Conservation (phyloP, 2,888 invertebrate genomes). For the Automeris io region DNA sequence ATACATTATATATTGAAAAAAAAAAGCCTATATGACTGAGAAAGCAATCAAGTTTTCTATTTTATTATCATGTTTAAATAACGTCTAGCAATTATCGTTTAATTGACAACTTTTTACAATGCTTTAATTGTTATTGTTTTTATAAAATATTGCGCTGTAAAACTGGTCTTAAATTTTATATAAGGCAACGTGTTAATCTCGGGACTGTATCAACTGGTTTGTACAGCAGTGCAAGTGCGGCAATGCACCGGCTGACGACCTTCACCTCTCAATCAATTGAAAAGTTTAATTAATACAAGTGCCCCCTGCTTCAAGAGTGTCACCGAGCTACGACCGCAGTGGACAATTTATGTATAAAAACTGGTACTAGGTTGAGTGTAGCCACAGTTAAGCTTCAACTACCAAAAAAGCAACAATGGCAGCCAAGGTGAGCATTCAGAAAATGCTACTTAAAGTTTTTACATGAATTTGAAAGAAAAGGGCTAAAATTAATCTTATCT, state of each 20-base stretch:
- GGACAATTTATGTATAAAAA: slow-evolving; percentile 48
- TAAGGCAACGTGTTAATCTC: slow-evolving; percentile 3
- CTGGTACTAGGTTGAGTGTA: slow-evolving; percentile 28
- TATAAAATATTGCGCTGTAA: neutral
- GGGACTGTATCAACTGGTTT: neutral
- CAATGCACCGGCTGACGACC: slow-evolving; percentile 19
- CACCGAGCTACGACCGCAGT: slow-evolving; percentile 24
- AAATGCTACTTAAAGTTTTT: slow-evolving; percentile 5
- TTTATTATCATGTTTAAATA: too few relatives aligned
- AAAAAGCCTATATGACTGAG: too few relatives aligned
- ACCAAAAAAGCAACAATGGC: slow-evolving; percentile 52
- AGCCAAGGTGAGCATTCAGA: slow-evolving; percentile 42
- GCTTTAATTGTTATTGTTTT: neutral
- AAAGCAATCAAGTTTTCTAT: too few relatives aligned
- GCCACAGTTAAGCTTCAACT: slow-evolving; percentile 44
- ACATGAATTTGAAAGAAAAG: too few relatives aligned
- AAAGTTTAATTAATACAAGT: slow-evolving; percentile 28
- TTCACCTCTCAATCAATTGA: slow-evolving; percentile 38
- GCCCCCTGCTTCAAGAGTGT: slow-evolving; percentile 23
- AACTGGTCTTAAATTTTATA: neutral
- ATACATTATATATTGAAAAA: too few relatives aligned
- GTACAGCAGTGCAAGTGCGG: neutral
- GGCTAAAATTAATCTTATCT: too few relatives aligned
- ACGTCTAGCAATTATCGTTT: too few relatives aligned
- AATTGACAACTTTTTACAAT: too few relatives aligned